Base-by-base conservation (phyloP, 2,888 invertebrate genomes). In the Tachina fera region DNA sequence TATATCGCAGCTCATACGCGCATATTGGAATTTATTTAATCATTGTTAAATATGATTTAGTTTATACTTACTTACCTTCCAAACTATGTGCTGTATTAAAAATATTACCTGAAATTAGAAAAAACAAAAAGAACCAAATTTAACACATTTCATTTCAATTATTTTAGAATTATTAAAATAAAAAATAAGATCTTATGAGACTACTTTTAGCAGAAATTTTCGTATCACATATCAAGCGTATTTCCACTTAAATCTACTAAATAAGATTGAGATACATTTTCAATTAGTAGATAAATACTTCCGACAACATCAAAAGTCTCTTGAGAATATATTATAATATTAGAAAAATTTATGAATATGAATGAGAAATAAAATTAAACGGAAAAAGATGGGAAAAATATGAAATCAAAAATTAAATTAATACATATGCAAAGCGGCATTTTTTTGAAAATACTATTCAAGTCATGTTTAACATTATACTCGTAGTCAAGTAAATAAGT, bases 271-370 rank as follows among this genome's bases (percentile, higher is more conserved):
- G 22, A 75, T 45, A 75, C 56, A 68, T 80, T 80, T 86, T 83
- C 83, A 86, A 86, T 86, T 86, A 86, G 72, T 49, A 76, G 76
- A 86, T 71, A 86, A 67, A 86, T 71, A 86, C 71, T 72, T 86
- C 86, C 86, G 83, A 79, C 79, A 82, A 39, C 63, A 63, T 49
- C 65, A 79, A 75, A 78, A 75, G 65, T 76, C 85, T 79, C 82
- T 79, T 79, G 85, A 83, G 85, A 79, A 68, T 85, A 63, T 63
- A 53, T 11, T 63, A 68, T 13, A 47, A 41, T 68, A 49, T 10
- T 14, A 45, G 67, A 67, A 84, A 45, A 31, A 16, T 31, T 5
- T 31, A 31, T 43, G 16, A 19, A 61, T 41, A 56, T 56, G n/a
- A 67, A 19, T 13, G n/a, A 60, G 13, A 60, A 16, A 60, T 43